Evolutionary conservation across 1,140 invertebrate species (phyloP).

Genomic region (Papilio xuthus): DNA sequence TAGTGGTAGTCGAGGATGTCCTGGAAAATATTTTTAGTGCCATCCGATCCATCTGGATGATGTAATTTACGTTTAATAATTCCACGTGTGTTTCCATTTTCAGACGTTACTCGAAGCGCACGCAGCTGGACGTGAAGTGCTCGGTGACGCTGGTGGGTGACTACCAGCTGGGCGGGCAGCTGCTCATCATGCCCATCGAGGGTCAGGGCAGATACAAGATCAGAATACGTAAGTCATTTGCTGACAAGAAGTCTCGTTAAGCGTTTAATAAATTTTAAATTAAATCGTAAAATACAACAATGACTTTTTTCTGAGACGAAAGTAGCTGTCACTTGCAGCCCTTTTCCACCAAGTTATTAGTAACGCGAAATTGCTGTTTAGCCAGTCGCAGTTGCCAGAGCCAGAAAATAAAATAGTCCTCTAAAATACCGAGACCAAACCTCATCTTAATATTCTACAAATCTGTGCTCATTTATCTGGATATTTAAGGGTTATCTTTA

Average conservation of each 20-base stretch:
- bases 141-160: conserved; percentile 63
- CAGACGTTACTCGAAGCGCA: conserved; percentile 52
- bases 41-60: no score
- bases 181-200: conserved; percentile 68
- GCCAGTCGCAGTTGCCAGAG: no score
- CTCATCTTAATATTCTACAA: no score
- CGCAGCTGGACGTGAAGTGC: conserved; percentile 56
- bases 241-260: background rate
- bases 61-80: no score
- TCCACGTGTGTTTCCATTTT: conserved; percentile 1
- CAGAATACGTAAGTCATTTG: conserved; percentile 65
- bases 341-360: background rate
- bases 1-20: no score
- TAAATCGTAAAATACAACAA: no score
- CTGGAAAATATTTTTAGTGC: no score
- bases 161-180: conserved; percentile 62
- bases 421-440: no score
- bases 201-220: conserved; percentile 72
- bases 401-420: no score
- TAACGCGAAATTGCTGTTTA: background rate
- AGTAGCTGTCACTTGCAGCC: background rate
- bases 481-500: background rate
- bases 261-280: no score
- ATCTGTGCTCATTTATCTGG: no score
- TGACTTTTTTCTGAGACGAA: background rate